Percentiles rank a stretch among this genome's conserved stretches.
These are phyloP conservation scores for Lophura nycthemera DNA, from an alignment of 2,113 vertebrate species.

Conservation along the genomic window DNA sequence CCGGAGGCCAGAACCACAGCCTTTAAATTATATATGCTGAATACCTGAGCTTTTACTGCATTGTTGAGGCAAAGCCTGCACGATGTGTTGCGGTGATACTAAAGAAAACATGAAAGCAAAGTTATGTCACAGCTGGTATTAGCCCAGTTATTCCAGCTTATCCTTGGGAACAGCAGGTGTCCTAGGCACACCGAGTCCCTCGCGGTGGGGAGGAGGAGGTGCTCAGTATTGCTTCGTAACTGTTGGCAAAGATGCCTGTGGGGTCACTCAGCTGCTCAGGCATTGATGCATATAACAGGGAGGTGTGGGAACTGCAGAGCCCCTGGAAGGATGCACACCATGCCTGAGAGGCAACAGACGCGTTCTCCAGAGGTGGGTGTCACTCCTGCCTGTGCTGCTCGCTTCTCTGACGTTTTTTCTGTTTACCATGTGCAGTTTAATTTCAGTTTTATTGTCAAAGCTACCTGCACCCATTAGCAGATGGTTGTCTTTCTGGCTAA, in stretches of 20 bases:
- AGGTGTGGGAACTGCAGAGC: not conserved
- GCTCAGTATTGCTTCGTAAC: not conserved
- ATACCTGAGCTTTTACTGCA: not conserved
- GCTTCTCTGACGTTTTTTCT: slow-evolving; percentile 21
- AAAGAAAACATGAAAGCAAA: not conserved
- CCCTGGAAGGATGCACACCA: not conserved
- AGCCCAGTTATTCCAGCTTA: not conserved
- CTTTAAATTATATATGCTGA: slow-evolving; percentile 49
- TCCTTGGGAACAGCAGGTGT: slow-evolving; percentile 26
- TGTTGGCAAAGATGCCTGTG: slow-evolving; percentile 17
- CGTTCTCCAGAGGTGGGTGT: slow-evolving; percentile 27
- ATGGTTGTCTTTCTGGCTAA: slow-evolving; percentile 6
- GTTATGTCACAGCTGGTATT: not conserved
- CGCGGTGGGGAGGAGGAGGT: not conserved
- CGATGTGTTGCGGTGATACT: not conserved
- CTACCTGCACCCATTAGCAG: not conserved
- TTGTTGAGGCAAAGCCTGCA: not conserved
- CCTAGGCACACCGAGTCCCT: not conserved
- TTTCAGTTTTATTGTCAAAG: slow-evolving; percentile 28
- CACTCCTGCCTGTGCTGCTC: slow-evolving; percentile 14
- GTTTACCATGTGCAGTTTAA: slow-evolving; percentile 15
- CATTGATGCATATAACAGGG: slow-evolving; percentile 16
- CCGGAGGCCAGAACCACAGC: slow-evolving; percentile 16
- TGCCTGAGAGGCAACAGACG: slow-evolving; percentile 14
- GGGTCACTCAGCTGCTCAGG: slow-evolving; percentile 30